Percentiles rank a stretch among this genome's conserved stretches.
phyloP scores from a whole-genome alignment of 1,140 invertebrate species.

The Holcopasites calliopsidis region DNA sequence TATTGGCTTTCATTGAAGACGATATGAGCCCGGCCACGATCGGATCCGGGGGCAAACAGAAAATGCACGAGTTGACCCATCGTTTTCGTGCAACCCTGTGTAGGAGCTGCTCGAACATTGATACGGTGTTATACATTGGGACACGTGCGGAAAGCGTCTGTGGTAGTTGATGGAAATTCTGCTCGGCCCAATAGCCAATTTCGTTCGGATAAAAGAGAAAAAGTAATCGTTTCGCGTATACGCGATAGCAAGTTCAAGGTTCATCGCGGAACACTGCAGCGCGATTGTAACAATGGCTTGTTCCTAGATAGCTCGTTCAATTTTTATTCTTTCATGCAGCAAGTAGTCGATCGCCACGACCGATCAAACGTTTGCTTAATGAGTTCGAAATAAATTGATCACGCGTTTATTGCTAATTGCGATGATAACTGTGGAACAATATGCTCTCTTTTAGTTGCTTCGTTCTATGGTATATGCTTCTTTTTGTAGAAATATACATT shows the following conservation, averaged over 20 bases:
- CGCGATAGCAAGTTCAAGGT: neutral
- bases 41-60: slow-evolving; percentile 3
- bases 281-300: neutral
- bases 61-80: neutral
- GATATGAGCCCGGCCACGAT: neutral
- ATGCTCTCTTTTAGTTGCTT: too few relatives aligned
- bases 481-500: too few relatives aligned
- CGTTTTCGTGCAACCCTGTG: neutral
- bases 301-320: neutral
- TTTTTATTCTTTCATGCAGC: neutral
- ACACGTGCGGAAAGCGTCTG: neutral
- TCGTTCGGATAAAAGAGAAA: neutral
- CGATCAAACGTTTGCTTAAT: too few relatives aligned
- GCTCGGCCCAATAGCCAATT: slow-evolving; percentile 3
- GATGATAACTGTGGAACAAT: too few relatives aligned
- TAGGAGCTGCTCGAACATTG: neutral
- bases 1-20: slow-evolving; percentile 18
- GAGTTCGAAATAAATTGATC: too few relatives aligned
- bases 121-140: neutral
- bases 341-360: neutral
- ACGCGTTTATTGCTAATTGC: too few relatives aligned
- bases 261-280: neutral
- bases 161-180: slow-evolving; percentile 6
- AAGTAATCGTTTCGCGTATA: slow-evolving; percentile 1
- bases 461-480: too few relatives aligned